phyloP scores from a whole-genome alignment of 2,113 vertebrate species.

The Pristiophorus japonicus region DNA sequence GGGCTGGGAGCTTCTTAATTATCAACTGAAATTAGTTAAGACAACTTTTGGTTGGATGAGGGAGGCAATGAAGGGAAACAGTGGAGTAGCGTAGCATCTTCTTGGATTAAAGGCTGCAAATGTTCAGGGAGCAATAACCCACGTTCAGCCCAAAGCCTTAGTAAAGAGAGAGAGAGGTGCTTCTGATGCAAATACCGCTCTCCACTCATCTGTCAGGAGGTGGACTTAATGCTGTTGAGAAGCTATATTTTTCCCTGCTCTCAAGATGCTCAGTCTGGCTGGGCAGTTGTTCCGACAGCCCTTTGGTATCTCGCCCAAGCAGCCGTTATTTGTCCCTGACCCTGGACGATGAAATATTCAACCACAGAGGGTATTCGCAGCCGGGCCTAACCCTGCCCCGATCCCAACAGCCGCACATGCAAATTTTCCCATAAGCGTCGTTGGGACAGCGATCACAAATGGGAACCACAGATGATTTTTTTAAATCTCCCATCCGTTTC shows the following conservation, averaged over 20 bases:
- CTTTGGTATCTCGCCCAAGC: neutral
- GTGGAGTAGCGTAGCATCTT: neutral
- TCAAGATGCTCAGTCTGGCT: neutral
- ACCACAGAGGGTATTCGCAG: neutral
- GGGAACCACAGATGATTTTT: neutral
- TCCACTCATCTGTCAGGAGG: neutral
- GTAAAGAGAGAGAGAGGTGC: neutral
- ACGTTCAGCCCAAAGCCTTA: neutral
- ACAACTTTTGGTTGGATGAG: neutral
- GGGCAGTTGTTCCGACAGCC: too few species aligned
- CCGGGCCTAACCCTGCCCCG: neutral
- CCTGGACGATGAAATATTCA: neutral
- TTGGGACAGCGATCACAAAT: neutral
- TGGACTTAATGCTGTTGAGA: conserved; percentile 14
- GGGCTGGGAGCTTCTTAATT: conserved; percentile 16
- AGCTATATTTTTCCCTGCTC: neutral
- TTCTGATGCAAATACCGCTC: neutral
- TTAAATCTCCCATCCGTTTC: too few species aligned
- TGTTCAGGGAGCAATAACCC: neutral
- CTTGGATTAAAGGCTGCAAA: neutral
- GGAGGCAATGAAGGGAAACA: neutral
- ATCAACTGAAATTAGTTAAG: neutral
- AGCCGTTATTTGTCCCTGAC: neutral
- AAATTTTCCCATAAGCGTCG: neutral
- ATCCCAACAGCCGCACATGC: neutral